phyloP scores from a whole-genome alignment of 1,140 invertebrate species.

The Drosophila punjabiensis region DNA sequence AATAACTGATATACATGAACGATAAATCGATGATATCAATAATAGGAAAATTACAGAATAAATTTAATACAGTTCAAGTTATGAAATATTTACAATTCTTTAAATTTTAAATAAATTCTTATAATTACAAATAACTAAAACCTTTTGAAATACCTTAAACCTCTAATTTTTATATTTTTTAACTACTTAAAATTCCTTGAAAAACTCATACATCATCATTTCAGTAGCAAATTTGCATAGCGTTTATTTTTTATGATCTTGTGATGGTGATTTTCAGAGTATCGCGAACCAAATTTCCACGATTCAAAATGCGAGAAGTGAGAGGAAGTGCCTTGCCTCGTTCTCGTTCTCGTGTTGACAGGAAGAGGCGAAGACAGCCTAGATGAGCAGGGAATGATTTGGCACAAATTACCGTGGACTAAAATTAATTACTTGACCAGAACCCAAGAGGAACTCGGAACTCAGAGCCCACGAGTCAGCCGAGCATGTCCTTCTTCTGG shows the following conservation, averaged over 20 bases:
- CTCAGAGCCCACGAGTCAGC: slow-evolving; percentile 36
- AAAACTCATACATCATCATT: background rate
- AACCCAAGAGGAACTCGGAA: slow-evolving; percentile 11
- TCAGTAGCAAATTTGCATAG: slow-evolving; percentile 22
- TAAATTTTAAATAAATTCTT: background rate
- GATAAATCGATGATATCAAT: no score
- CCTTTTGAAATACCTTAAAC: background rate
- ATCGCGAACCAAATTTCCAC: slow-evolving; percentile 44
- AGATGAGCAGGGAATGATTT: slow-evolving; percentile 62
- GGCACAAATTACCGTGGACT: slow-evolving; percentile 61
- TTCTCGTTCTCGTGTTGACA: slow-evolving; percentile 38
- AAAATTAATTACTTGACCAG: slow-evolving; percentile 71
- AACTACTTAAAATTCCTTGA: background rate
- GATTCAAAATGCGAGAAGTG: slow-evolving; percentile 21
- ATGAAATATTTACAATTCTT: no score
- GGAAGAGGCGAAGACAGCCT: slow-evolving; percentile 65
- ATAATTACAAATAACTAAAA: background rate
- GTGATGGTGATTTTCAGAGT: slow-evolving; percentile 8
- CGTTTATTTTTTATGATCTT: slow-evolving; percentile 15
- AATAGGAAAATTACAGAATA: background rate
- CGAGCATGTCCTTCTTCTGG: slow-evolving; percentile 77
- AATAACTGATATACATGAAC: no score
- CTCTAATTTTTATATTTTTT: background rate
- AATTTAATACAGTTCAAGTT: no score
- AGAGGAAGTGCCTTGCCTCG: slow-evolving; percentile 53